A percentile compares a stretch with the other conserved stretches of the same genome.
Evolutionary conservation across 2,113 vertebrate genomes (phyloP).

Genomic region (Rutilus rutilus): DNA sequence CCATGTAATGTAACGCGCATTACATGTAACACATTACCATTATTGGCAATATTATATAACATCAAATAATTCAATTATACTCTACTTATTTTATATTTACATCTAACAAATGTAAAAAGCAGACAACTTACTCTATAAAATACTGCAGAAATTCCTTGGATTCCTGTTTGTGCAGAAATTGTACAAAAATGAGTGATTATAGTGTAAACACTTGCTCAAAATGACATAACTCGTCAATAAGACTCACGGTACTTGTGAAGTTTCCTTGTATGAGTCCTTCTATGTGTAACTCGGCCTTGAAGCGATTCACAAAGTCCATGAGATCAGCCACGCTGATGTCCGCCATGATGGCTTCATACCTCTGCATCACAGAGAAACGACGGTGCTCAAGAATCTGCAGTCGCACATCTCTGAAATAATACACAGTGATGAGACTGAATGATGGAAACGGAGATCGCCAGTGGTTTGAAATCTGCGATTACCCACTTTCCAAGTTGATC

Average conservation of each 20-base stretch:
- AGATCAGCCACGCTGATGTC: slow-evolving; percentile 84
- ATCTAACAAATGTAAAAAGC: slow-evolving; percentile 25
- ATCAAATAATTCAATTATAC: neutral
- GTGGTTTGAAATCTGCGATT: neutral
- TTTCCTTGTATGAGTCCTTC: slow-evolving; percentile 95
- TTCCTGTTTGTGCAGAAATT: slow-evolving; percentile 66
- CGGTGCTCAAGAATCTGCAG: slow-evolving; percentile 88
- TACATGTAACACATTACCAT: neutral
- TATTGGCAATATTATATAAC: neutral
- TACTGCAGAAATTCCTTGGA: slow-evolving; percentile 73
- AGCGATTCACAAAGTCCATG: slow-evolving; percentile 79
- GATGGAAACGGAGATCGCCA: neutral
- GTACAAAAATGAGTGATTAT: slow-evolving; percentile 24
- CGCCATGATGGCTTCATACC: slow-evolving; percentile 84
- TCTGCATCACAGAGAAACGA: slow-evolving; percentile 94
- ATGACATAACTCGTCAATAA: neutral
- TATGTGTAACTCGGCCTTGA: slow-evolving; percentile 87
- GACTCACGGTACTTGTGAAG: slow-evolving; percentile 86
- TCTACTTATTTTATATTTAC: neutral
- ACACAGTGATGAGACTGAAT: neutral
- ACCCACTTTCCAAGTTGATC: slow-evolving; percentile 90
- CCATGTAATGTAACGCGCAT: neutral
- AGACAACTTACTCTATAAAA: slow-evolving; percentile 72
- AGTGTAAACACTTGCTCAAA: neutral
- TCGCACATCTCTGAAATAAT: slow-evolving; percentile 82